phyloP scores from a whole-genome alignment of 2,888 invertebrate species.

The Acanthosoma haemorrhoidale region DNA sequence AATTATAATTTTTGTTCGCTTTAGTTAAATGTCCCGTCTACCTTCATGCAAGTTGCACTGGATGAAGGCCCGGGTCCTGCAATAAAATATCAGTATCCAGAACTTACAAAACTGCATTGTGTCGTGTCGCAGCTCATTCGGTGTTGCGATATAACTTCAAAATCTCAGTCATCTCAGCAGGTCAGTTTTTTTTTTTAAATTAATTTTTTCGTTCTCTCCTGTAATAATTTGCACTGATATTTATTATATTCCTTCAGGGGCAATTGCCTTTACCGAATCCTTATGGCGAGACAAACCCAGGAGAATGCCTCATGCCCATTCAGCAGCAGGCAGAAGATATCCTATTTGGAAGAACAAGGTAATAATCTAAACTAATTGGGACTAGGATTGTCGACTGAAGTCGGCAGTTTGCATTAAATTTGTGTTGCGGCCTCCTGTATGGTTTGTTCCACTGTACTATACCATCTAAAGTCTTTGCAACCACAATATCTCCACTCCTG shows the following conservation, averaged over 20 bases:
- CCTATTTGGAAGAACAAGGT: slow-evolving; percentile 75
- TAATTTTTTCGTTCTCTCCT: neutral
- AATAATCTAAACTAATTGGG: too few relatives aligned
- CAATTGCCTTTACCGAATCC: slow-evolving; percentile 64
- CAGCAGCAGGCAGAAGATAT: slow-evolving; percentile 72
- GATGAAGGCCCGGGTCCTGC: slow-evolving; percentile 89
- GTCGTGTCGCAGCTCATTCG: slow-evolving; percentile 83
- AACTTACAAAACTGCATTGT: slow-evolving; percentile 88
- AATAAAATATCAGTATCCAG: slow-evolving; percentile 93
- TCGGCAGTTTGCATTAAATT: too few relatives aligned
- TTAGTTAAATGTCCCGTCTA: slow-evolving; percentile 81
- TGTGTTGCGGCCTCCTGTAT: too few relatives aligned
- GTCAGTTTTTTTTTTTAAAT: slow-evolving; percentile 3
- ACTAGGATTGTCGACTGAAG: too few relatives aligned
- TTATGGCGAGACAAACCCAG: slow-evolving; percentile 59
- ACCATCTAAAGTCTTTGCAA: too few relatives aligned
- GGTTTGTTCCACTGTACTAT: too few relatives aligned
- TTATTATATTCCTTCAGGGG: slow-evolving; percentile 44
- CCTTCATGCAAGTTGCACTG: slow-evolving; percentile 84
- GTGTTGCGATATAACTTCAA: slow-evolving; percentile 80
- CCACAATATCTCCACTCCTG: too few relatives aligned
- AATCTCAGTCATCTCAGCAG: slow-evolving; percentile 46
- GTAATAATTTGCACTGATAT: too few relatives aligned
- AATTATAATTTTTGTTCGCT: slow-evolving; percentile 44
- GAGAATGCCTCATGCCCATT: slow-evolving; percentile 59